Conservation (phyloP, 2,888 invertebrate genomes). For the Agrotis ipsilon region DNA sequence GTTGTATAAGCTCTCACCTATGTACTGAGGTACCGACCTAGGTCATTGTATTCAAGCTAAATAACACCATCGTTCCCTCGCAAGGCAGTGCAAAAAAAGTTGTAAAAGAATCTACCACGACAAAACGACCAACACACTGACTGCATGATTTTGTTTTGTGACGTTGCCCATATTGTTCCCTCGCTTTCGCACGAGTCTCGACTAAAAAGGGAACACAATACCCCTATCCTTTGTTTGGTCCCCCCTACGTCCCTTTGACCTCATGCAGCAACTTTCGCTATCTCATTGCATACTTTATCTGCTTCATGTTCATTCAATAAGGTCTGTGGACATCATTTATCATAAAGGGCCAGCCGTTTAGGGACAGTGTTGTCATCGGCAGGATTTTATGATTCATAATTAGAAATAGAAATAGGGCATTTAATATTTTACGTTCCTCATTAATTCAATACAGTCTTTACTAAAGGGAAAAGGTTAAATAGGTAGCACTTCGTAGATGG, state of each 20-base stretch:
- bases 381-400: conserved; percentile 9
- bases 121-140: conserved; percentile 30
- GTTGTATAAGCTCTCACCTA: neutral
- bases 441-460: neutral
- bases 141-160: conserved; percentile 49
- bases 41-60: neutral
- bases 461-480: neutral
- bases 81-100: conserved; percentile 30
- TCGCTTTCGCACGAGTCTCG: conserved; percentile 46
- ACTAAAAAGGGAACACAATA: conserved; percentile 63
- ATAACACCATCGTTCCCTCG: neutral
- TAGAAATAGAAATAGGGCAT: neutral
- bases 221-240: conserved; percentile 58
- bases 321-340: conserved; percentile 40
- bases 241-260: conserved; percentile 56
- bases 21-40: too few species aligned
- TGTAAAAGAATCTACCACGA: conserved; percentile 32
- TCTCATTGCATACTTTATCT: conserved; percentile 50
- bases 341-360: conserved; percentile 25
- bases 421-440: too few species aligned
- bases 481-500: neutral
- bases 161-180: conserved; percentile 39
- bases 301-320: conserved; percentile 51
- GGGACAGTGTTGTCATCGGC: conserved; percentile 18
- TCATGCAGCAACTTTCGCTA: conserved; percentile 43